These are phyloP conservation scores for Pelecanoides urinatrix DNA, from an alignment of 2,113 vertebrate genomes.

Conservation along the genomic window DNA sequence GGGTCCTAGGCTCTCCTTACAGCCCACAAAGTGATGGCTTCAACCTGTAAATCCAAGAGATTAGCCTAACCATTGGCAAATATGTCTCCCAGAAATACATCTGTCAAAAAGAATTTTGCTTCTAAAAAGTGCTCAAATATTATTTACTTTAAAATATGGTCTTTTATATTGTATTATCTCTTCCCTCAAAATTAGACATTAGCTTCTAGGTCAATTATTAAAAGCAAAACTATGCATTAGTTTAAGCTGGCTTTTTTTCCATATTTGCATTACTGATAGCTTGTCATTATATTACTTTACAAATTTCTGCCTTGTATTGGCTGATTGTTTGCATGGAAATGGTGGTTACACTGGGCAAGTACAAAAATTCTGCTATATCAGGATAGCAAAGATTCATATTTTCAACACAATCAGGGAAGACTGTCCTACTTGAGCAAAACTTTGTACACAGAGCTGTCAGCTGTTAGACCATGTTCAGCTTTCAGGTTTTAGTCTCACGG, in stretches of 20 bases:
- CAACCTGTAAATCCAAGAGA: rapidly evolving
- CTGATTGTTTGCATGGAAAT: not conserved
- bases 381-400: not conserved
- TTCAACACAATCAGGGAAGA: not conserved
- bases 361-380: not conserved
- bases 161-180: not conserved
- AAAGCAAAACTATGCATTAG: not conserved
- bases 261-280: not conserved
- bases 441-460: not conserved
- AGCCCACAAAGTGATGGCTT: not conserved
- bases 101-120: not conserved
- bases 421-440: not conserved
- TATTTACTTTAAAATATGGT: not conserved
- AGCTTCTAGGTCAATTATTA: not conserved
- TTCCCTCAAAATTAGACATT: not conserved
- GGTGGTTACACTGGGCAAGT: not conserved
- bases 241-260: not conserved
- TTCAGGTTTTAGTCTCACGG: not conserved
- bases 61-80: not conserved
- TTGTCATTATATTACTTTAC: not conserved
- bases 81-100: not conserved
- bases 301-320: not conserved
- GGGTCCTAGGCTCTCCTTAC: not conserved
- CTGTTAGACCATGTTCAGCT: not conserved
- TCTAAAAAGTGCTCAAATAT: not conserved